A percentile compares a stretch with the other conserved stretches of the same genome.
Conservation (phyloP, 2,797 vertebrate species). For the Microctenopoma steveboyesi region DNA sequence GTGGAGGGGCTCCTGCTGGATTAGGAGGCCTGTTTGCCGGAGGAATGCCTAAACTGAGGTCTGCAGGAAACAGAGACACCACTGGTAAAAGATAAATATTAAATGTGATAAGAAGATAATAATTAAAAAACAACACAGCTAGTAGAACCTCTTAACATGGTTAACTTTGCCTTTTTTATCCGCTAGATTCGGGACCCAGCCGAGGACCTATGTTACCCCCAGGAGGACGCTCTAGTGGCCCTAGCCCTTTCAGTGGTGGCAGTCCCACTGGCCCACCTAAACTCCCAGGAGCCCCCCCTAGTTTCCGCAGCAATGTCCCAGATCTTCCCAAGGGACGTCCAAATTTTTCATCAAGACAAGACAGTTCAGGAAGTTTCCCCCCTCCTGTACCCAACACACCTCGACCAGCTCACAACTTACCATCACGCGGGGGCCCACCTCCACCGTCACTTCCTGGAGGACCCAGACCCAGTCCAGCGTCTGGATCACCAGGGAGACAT, state of each 20-base stretch:
- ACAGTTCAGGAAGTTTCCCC: conserved; percentile 83
- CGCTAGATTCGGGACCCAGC: conserved; percentile 85
- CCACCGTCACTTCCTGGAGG: conserved; percentile 76
- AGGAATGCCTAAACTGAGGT: conserved; percentile 94
- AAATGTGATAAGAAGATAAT: neutral
- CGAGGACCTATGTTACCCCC: conserved; percentile 88
- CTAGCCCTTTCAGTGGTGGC: conserved; percentile 82
- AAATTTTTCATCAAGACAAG: conserved; percentile 79
- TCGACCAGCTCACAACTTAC: conserved; percentile 80
- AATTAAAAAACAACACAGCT: fast-evolving
- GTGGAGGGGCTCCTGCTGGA: conserved; percentile 81
- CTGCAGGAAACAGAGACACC: conserved; percentile 85
- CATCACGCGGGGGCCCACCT: conserved; percentile 80
- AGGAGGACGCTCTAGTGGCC: conserved; percentile 84
- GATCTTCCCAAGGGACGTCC: conserved; percentile 86
- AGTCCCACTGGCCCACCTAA: conserved; percentile 72
- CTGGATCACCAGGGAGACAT: conserved; percentile 31
- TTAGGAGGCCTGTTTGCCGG: conserved; percentile 95
- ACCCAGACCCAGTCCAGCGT: conserved; percentile 64
- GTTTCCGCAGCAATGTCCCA: conserved; percentile 75
- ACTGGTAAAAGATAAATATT: conserved; percentile 78
- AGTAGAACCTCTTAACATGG: too few species aligned
- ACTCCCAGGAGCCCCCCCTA: conserved; percentile 76
- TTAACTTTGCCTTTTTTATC: neutral
- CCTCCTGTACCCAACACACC: conserved; percentile 91